Percentiles rank a stretch among this genome's conserved stretches.
These are phyloP conservation scores for Brachionichthys hirsutus DNA, from an alignment of 2,113 vertebrate species.

Conservation along the genomic window DNA sequence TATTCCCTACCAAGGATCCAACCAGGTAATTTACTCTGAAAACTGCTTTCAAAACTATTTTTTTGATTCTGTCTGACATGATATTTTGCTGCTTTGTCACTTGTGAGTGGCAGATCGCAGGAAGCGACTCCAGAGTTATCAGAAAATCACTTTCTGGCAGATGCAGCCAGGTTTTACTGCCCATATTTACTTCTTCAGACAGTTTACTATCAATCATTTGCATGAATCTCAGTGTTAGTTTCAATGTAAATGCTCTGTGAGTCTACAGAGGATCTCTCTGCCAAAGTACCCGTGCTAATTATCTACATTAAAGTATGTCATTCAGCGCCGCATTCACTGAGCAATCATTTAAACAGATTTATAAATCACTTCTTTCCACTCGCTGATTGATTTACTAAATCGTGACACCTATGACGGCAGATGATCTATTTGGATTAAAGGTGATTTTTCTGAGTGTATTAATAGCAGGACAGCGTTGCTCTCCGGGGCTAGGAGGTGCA, in stretches of 20 bases:
- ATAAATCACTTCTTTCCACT: not conserved
- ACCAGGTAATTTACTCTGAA: constrained; percentile 78
- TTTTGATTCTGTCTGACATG: not conserved
- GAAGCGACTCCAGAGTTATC: too few relatives aligned
- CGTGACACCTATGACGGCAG: not conserved
- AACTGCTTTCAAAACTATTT: not conserved
- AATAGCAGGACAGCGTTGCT: constrained; percentile 3
- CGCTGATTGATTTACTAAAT: constrained; percentile 2
- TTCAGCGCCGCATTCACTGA: too few relatives aligned
- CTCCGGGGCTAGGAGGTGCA: constrained; percentile 25
- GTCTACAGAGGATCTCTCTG: too few relatives aligned
- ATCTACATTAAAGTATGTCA: not conserved
- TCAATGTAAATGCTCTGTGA: too few relatives aligned
- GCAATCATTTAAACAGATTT: not conserved
- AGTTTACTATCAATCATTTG: too few relatives aligned
- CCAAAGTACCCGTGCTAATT: too few relatives aligned
- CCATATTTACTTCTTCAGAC: too few relatives aligned
- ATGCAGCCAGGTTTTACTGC: too few relatives aligned
- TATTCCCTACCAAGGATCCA: constrained; percentile 88
- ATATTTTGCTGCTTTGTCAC: too few relatives aligned
- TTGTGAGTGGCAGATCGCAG: too few relatives aligned
- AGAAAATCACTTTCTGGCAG: too few relatives aligned
- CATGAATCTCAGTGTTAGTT: too few relatives aligned
- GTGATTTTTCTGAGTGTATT: not conserved
- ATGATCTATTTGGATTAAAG: constrained; percentile 7